Base-by-base conservation (phyloP, 1,140 invertebrate species). In the Triops cancriformis region DNA sequence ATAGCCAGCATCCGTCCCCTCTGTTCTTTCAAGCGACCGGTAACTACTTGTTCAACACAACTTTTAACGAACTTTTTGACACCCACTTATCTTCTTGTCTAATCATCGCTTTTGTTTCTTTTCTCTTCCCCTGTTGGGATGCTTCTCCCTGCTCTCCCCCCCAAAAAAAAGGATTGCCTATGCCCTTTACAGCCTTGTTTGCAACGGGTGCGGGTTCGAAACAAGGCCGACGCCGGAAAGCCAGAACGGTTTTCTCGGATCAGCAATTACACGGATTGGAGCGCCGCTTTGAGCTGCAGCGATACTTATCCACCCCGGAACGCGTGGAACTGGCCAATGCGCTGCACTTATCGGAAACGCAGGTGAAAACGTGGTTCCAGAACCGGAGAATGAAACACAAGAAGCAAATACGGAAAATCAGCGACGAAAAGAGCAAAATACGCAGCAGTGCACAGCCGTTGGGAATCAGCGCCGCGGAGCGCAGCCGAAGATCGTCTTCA, bases 301-400 rank as follows among this genome's bases (percentile, higher is more conserved):
- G 97, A 77, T 99, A 99, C 85, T 87, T 99, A 14, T 98, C 95
- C 9, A 99, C 97, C 0, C 96, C 97, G 0, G 98, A 99, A 83
- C 85, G 98, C 73, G 94, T 98, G 9, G 96, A 98, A 83, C 85
- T 99, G 72, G 97, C 98, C 0, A 91, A 92, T 3, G 92, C 92
- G 0, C 86, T 99, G 14, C 94, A 94, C 81, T 87, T 99, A 2
- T 97, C 94, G 1, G 97, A 99, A 87, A 97, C 97, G 0, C 98
- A 99, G 86, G 90, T 91, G 73, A 98, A 98, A 87, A 98, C 95
- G 42, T 98, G 96, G 97, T 98, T 98, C 85, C 96, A 98, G 86
- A 98, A 98, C 85, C 86, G 96, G 18, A 86, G 96, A 80, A 98
- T 98, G 96, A 98, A 98, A 83, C 95, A 98, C 85, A 98, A 98